These are phyloP conservation scores for Tadarida brasiliensis DNA, from an alignment of 2,797 vertebrate genomes.

Conservation along the genomic window DNA sequence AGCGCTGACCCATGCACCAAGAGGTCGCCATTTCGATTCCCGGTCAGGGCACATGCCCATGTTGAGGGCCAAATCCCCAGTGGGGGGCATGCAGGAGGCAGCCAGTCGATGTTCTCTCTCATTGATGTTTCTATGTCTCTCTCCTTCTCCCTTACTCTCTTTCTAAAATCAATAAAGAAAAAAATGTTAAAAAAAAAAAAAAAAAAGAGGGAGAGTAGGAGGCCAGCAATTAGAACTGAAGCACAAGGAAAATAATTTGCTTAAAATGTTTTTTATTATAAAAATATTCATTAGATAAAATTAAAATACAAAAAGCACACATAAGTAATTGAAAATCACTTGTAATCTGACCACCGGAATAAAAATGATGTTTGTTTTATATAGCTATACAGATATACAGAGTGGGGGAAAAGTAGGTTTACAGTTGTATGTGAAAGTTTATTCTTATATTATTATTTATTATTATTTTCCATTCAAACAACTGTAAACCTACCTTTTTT, in stretches of 20 bases:
- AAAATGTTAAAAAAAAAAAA: too few species aligned
- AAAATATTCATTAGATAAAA: background rate
- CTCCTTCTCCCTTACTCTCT: too few species aligned
- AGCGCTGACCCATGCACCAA: too few species aligned
- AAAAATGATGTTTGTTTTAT: background rate
- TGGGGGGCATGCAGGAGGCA: too few species aligned
- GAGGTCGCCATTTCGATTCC: too few species aligned
- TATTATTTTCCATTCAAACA: background rate
- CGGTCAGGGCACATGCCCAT: too few species aligned
- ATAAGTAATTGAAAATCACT: background rate
- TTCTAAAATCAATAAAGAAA: too few species aligned
- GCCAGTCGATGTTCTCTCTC: too few species aligned
- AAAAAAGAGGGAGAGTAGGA: background rate
- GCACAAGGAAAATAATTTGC: constrained; percentile 3
- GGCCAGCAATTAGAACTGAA: background rate
- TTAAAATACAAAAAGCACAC: background rate
- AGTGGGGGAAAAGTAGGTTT: background rate
- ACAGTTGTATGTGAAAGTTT: too few species aligned
- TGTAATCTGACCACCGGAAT: background rate
- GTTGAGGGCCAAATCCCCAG: too few species aligned
- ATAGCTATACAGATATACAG: background rate
- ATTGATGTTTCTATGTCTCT: too few species aligned
- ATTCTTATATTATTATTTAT: too few species aligned
- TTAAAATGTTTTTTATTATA: background rate
- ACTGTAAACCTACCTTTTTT: background rate